These are phyloP conservation scores for Eupeodes corollae DNA, from an alignment of 1,140 invertebrate species.

Conservation along the genomic window DNA sequence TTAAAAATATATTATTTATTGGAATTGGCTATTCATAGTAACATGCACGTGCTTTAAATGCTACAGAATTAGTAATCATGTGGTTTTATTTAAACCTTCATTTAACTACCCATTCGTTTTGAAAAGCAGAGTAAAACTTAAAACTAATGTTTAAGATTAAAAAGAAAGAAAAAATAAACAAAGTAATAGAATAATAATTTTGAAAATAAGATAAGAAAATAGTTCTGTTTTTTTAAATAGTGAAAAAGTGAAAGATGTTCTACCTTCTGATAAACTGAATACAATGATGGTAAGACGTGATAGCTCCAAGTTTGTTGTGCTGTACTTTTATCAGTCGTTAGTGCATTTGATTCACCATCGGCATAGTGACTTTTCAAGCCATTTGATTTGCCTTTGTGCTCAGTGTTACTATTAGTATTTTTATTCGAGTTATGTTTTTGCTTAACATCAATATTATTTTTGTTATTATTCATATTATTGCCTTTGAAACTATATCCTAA, in stretches of 20 bases:
- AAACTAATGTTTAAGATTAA: not conserved
- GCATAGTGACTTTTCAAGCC: too few species aligned
- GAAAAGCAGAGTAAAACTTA: not conserved
- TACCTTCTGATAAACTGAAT: slow-evolving; percentile 76
- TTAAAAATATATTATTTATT: too few species aligned
- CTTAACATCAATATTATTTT: not conserved
- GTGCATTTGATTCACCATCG: slow-evolving; percentile 10
- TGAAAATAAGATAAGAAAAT: not conserved
- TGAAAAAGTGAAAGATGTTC: slow-evolving; percentile 11
- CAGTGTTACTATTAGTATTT: too few species aligned
- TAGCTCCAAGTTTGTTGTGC: slow-evolving; percentile 64
- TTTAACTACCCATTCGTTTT: too few species aligned
- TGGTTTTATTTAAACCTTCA: too few species aligned
- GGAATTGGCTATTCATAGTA: too few species aligned
- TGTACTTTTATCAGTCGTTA: slow-evolving; percentile 39
- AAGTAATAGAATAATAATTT: not conserved
- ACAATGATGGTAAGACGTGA: slow-evolving; percentile 69
- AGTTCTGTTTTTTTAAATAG: slow-evolving; percentile 1
- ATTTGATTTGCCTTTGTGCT: not conserved
- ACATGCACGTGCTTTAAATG: too few species aligned
- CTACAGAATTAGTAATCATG: too few species aligned
- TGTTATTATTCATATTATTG: not conserved
- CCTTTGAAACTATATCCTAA: slow-evolving; percentile 28
- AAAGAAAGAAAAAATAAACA: slow-evolving; percentile 12
- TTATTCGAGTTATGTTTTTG: too few species aligned